Base-by-base conservation (phyloP, 2,113 vertebrate genomes). In the Engraulis encrasicolus region DNA sequence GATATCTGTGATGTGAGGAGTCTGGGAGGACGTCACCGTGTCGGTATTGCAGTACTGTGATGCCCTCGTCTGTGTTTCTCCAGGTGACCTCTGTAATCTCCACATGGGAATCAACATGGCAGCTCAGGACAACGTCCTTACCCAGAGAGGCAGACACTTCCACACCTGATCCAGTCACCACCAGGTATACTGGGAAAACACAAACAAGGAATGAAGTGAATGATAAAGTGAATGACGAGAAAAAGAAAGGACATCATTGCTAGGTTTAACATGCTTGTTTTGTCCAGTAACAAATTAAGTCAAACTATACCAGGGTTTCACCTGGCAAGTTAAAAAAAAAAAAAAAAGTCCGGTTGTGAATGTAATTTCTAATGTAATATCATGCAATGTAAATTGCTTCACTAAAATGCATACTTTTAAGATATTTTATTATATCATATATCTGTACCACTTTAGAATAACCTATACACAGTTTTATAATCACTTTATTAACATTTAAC, bases 61-160 rank as follows among this genome's bases (percentile, higher is more conserved):
- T 50, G 1, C 84, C 58, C 34, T 50, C 0, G 18, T 79, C 80
- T 18, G 31, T 84, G 78, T 54, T 87, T 36, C 0, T 85, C 89
- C 87, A 88, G 50, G 78, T 50, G 37, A 86, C 74, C 45, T 87
- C 86, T 54, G 85, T 80, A 6, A 88, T 45, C 54, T 80, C 27
- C 27, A 84, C 23, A 31, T 79, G 49, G 0, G 82, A 83, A 23
- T 83, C 74, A n/a, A 83, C 50, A 77, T 31, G 20, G 77, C 82
- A 83, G 38, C 52, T 79, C 7, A 83, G 50, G 45, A 83, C 77
- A 54, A 54, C 49, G 12, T 83, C 82, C 6, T 83, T 71, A 7
- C 82, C 82, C 37, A 83, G 27, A 45, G 5, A 2, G 18, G 50
- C 82, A 79, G 54, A 79, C 18, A 83, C n/a, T n/a, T n/a, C n/a